Evolutionary conservation across 2,113 vertebrate species (phyloP).

Genomic region (Heterotilapia buettikoferi): DNA sequence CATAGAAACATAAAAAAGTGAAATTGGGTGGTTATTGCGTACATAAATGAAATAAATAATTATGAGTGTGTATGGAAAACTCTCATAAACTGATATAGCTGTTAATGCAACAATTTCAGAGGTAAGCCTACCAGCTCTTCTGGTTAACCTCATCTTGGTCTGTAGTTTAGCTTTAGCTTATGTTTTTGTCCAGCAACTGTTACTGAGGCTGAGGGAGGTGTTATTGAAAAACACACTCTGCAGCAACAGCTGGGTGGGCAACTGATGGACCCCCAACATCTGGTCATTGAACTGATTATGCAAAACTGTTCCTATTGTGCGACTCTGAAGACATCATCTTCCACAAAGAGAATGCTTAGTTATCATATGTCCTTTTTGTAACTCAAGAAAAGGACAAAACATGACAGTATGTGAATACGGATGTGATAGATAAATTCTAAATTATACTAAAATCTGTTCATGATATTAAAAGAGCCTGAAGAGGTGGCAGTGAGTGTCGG

Average conservation of each 20-base stretch:
- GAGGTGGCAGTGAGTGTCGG: not conserved
- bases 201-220: not conserved
- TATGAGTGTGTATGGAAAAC: not conserved
- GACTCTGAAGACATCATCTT: not conserved
- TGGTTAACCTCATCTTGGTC: not conserved
- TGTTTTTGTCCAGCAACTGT: not conserved
- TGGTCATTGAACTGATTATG: not conserved
- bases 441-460: not conserved
- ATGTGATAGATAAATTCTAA: not conserved
- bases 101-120: not conserved
- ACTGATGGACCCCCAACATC: not conserved
- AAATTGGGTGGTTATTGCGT: not conserved
- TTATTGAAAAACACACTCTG: not conserved
- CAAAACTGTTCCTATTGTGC: not conserved
- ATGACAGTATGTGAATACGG: not conserved
- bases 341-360: not conserved
- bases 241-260: not conserved
- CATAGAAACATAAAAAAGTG: no score
- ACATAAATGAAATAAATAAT: not conserved
- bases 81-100: not conserved
- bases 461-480: not conserved
- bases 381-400: not conserved
- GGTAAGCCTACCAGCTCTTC: not conserved
- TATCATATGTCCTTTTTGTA: not conserved
- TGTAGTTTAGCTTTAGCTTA: not conserved